Evolutionary conservation across 2,113 vertebrate species (phyloP).

Genomic region (Agelaius tricolor): DNA sequence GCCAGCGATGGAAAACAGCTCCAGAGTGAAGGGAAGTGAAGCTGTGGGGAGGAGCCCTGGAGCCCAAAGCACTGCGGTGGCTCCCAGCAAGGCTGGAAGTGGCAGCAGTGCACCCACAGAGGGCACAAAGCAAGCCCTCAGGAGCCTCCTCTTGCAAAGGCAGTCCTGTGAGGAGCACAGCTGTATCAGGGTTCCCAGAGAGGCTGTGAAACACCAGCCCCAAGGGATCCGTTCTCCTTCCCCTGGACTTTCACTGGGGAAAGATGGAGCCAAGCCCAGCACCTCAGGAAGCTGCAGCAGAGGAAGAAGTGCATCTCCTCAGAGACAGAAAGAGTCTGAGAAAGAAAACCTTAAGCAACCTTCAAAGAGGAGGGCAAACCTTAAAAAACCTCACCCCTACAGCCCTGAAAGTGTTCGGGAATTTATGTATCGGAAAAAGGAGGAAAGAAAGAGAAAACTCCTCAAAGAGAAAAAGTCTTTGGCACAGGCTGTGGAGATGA

Average conservation of each 20-base stretch:
- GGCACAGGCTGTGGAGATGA: background rate
- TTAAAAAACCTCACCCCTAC: background rate
- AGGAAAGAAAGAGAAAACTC: constrained; percentile 50
- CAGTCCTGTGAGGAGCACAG: background rate
- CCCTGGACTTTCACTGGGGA: background rate
- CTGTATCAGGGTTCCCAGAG: background rate
- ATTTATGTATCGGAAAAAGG: constrained; percentile 47
- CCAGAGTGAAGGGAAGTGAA: background rate
- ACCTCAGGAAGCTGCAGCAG: background rate
- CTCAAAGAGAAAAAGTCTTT: constrained; percentile 15
- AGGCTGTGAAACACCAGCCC: background rate
- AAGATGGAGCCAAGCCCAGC: background rate
- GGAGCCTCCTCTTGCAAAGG: background rate
- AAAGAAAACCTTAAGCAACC: background rate
- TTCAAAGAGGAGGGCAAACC: background rate
- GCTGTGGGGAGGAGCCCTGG: background rate
- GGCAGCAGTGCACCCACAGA: background rate
- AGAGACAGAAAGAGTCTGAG: background rate
- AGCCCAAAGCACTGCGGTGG: background rate
- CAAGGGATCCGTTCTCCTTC: background rate
- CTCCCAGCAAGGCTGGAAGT: background rate
- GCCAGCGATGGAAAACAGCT: background rate
- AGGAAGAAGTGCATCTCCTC: background rate
- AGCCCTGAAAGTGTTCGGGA: constrained; percentile 36
- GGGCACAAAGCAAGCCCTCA: background rate